Evolutionary conservation across 92 coral and sea anemone species (phyloP).

Genomic region (Paramuricea clavata): DNA sequence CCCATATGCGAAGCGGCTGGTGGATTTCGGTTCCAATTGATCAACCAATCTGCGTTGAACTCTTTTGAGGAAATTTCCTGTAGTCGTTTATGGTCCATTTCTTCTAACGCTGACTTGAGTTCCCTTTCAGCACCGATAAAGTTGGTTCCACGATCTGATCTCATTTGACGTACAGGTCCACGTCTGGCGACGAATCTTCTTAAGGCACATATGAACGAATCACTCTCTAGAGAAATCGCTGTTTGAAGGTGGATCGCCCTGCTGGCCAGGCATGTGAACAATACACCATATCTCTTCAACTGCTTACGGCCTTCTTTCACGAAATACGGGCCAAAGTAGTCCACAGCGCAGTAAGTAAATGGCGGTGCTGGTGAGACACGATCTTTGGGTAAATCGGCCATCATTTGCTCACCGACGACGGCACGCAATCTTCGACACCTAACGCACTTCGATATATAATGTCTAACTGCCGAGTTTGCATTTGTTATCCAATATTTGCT

Average conservation of each 20-base stretch:
- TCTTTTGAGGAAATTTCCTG: slow-evolving; percentile 46
- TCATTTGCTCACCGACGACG: slow-evolving; percentile 62
- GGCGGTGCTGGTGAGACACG: slow-evolving; percentile 68
- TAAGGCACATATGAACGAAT: slow-evolving; percentile 56
- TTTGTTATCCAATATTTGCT: slow-evolving; percentile 64
- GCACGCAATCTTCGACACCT: slow-evolving; percentile 61
- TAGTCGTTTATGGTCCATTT: slow-evolving; percentile 61
- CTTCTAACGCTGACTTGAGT: slow-evolving; percentile 52
- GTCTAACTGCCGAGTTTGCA: slow-evolving; percentile 58
- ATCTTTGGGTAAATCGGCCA: slow-evolving; percentile 69
- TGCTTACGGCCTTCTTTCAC: slow-evolving; percentile 55
- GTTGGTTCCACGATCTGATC: slow-evolving; percentile 64
- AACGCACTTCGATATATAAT: slow-evolving; percentile 57
- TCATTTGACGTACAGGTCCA: slow-evolving; percentile 60
- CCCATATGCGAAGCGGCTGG: slow-evolving; percentile 72
- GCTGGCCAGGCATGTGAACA: slow-evolving; percentile 63
- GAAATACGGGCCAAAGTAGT: slow-evolving; percentile 64
- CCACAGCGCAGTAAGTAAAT: slow-evolving; percentile 68
- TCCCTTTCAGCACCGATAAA: slow-evolving; percentile 63
- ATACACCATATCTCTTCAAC: slow-evolving; percentile 55
- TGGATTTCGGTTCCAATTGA: slow-evolving; percentile 57
- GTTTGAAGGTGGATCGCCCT: slow-evolving; percentile 72
- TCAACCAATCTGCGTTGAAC: background rate
- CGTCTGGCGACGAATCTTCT: slow-evolving; percentile 71
- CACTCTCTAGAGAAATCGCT: slow-evolving; percentile 61